Evolutionary conservation across 1,140 invertebrate genomes (phyloP).

Genomic region (Pachypeltis micranthus): DNA sequence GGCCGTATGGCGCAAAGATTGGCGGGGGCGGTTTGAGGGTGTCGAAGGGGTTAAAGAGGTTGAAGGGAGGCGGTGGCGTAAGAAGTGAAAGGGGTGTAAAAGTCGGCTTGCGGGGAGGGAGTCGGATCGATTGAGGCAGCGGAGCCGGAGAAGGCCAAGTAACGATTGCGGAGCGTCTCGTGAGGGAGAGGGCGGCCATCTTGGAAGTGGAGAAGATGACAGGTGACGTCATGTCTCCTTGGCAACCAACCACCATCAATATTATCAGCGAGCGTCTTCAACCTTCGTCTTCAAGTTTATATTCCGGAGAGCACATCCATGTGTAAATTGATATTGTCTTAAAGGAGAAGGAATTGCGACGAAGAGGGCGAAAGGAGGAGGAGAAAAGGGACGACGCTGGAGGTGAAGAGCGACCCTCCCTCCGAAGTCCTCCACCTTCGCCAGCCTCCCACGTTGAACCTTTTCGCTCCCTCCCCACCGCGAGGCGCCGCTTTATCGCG

Average conservation of each 20-base stretch:
- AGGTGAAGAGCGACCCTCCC: not conserved
- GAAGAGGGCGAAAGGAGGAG: not conserved
- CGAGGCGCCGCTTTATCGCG: no score
- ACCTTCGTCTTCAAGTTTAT: conserved; percentile 2
- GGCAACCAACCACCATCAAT: conserved; percentile 10
- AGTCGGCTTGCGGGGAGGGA: not conserved
- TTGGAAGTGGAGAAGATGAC: conserved; percentile 18
- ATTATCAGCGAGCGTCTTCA: conserved; percentile 14
- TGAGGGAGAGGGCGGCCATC: conserved; percentile 12
- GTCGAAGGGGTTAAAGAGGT: no score
- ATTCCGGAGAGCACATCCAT: conserved; percentile 1
- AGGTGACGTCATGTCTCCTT: conserved; percentile 21
- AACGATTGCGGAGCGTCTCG: conserved; percentile 18
- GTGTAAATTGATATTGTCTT: conserved; percentile 16
- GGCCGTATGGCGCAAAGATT: no score
- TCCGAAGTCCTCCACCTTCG: no score
- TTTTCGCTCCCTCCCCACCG: no score
- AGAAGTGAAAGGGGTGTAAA: not conserved
- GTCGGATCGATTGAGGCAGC: conserved; percentile 6
- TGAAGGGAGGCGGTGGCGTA: no score
- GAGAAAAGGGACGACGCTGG: not conserved
- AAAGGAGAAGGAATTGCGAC: not conserved
- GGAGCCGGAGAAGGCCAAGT: conserved; percentile 10
- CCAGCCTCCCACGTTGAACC: no score
- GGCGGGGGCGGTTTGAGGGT: no score